phyloP scores from a whole-genome alignment of 2,888 invertebrate species.

The Netelia melanura region DNA sequence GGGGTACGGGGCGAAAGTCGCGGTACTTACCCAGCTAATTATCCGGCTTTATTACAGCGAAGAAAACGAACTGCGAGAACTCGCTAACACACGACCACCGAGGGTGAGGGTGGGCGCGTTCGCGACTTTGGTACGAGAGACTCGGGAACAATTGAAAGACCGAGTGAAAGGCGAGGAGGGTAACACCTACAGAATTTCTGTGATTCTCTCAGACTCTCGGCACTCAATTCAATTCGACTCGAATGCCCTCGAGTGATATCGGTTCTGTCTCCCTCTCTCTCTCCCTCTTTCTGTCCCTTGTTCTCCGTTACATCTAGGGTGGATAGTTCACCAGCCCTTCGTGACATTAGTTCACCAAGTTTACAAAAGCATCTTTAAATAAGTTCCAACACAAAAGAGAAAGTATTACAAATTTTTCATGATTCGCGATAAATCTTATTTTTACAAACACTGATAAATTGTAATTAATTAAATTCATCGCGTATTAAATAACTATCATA shows the following conservation, averaged over 20 bases:
- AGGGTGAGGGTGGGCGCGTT: not conserved
- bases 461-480: too few species aligned
- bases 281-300: too few species aligned
- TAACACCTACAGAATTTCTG: conserved; percentile 6
- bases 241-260: conserved; percentile 22
- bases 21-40: conserved; percentile 64
- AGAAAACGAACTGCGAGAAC: not conserved
- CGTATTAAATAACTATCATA: too few species aligned
- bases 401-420: too few species aligned
- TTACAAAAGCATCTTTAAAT: too few species aligned
- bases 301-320: too few species aligned
- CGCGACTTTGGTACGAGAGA: not conserved
- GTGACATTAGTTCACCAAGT: too few species aligned
- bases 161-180: not conserved
- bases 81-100: not conserved
- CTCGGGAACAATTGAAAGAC: conserved; percentile 5
- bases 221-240: conserved; percentile 10
- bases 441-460: too few species aligned
- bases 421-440: too few species aligned
- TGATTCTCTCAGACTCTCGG: conserved; percentile 7
- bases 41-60: conserved; percentile 56
- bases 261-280: not conserved
- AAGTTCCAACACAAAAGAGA: too few species aligned
- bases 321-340: too few species aligned
- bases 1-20: conserved; percentile 3